Evolutionary conservation across 1,140 invertebrate species (phyloP).

Genomic region (Ptiloglossa arizonensis): DNA sequence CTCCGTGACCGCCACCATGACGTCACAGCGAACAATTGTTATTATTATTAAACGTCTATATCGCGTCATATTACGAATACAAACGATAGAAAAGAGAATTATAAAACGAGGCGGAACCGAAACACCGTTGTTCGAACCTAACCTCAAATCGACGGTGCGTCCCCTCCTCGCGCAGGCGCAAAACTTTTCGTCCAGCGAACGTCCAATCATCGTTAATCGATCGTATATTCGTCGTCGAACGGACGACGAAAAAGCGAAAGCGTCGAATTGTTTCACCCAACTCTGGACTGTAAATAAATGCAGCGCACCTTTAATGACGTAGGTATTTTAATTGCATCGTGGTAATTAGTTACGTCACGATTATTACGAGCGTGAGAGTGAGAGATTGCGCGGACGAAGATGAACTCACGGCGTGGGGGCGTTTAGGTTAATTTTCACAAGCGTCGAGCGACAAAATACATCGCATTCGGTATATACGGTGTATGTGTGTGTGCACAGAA

Average conservation of each 20-base stretch:
- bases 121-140: no score
- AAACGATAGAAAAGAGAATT: no score
- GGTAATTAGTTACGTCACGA: neutral
- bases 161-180: no score
- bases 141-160: no score
- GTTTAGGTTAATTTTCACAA: neutral
- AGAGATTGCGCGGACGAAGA: neutral
- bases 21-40: no score
- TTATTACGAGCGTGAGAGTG: neutral
- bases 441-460: neutral
- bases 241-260: no score
- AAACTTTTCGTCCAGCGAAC: constrained; percentile 37
- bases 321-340: constrained; percentile 1
- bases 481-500: neutral
- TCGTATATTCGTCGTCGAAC: no score
- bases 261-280: neutral
- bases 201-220: neutral
- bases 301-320: neutral
- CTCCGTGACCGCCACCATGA: no score
- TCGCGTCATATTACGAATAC: no score
- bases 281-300: constrained; percentile 2
- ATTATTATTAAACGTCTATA: no score
- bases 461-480: neutral
- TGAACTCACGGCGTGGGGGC: neutral
- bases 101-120: no score